Base-by-base conservation (phyloP, 2,888 invertebrate genomes). In the Drosophila niveifrons region DNA sequence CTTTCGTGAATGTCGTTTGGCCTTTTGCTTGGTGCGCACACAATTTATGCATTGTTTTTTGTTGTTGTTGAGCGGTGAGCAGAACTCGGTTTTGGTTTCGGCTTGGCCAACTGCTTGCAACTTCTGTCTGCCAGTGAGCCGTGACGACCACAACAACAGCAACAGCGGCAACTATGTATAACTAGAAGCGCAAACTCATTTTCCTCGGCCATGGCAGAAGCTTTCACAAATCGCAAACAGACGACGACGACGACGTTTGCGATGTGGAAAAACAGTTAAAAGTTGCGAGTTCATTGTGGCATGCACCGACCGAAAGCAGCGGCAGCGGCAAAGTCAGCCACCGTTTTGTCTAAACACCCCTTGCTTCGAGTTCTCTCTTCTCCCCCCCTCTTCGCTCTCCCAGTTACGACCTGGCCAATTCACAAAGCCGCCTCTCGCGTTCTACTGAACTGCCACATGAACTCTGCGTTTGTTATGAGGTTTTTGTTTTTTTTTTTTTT, bases 251-350 rank as follows among this genome's bases (percentile, higher is more conserved):
- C 50, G 55, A 8, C 50, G 65, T 51, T 28, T 9, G 47, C 57
- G 57, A 62, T 62, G 66, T 39, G 57, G 62, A 59, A 82, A 66
- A 85, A 88, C 88, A 79, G 88, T 82, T 82, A 86, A 83, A 80
- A 89, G 77, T 89, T 89, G 85, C 83, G 83, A 85, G 89, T 89
- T 85, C 85, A 85, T 88, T 85, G 89, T 85, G 77, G 85, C 86
- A 82, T 80, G 88, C 89, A 78, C 70, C 74, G 70, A 55, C 65
- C 46, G 13, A 44, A 31, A 36, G 36, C 36, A 63, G 66, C 57
- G 59, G 47, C 59, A 66, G 64, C 68, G 10, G 31, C 31, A 62
- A 23, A 23, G 75, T 62, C 63, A 69, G 74, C 78, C 68, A 65
- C 78, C 68, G 79, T 76, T 67, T 67, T 70, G 58, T 53, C 62